Evolutionary conservation across 2,888 invertebrate species (phyloP).

Genomic region (Andrena marginata): DNA sequence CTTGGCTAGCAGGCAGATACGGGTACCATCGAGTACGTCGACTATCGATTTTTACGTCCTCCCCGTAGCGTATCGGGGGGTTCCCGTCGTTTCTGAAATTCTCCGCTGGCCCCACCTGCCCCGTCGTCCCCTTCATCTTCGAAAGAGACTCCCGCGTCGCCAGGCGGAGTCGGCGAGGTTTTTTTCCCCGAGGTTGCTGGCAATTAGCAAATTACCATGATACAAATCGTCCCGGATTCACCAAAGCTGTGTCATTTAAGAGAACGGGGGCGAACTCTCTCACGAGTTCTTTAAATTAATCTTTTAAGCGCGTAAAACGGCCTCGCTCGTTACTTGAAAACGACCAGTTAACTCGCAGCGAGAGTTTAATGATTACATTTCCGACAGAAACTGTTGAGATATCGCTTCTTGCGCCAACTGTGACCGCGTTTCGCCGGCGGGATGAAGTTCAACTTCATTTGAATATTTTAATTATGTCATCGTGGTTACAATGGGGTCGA

Average conservation of each 20-base stretch:
- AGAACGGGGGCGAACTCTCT: conserved; percentile 6
- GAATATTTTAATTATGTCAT: conserved; percentile 1
- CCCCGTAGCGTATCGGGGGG: conserved; percentile 1
- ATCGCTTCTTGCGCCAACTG: conserved; percentile 2
- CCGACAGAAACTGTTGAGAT: conserved; percentile 1
- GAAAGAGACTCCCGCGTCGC: neutral
- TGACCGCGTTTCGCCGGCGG: neutral
- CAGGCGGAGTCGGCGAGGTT: neutral
- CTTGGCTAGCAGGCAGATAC: conserved; percentile 31
- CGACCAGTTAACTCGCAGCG: neutral
- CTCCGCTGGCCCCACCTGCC: conserved; percentile 9
- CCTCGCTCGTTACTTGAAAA: neutral
- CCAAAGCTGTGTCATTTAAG: conserved; percentile 7
- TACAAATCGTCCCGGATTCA: conserved; percentile 14
- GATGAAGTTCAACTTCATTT: neutral
- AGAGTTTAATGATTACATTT: conserved; percentile 17
- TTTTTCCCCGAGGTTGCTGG: neutral
- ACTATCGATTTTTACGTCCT: conserved; percentile 48
- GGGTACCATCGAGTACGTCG: conserved; percentile 26
- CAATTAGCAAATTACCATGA: conserved; percentile 17
- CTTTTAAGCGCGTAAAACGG: conserved; percentile 9
- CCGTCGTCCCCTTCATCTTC: neutral
- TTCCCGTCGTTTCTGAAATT: conserved; percentile 47
- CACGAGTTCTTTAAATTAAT: conserved; percentile 20
- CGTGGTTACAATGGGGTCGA: neutral